Evolutionary conservation across 2,113 vertebrate genomes (phyloP), one percentile per base, ranked within the genome.

Genomic region (Polyodon spathula): DNA sequence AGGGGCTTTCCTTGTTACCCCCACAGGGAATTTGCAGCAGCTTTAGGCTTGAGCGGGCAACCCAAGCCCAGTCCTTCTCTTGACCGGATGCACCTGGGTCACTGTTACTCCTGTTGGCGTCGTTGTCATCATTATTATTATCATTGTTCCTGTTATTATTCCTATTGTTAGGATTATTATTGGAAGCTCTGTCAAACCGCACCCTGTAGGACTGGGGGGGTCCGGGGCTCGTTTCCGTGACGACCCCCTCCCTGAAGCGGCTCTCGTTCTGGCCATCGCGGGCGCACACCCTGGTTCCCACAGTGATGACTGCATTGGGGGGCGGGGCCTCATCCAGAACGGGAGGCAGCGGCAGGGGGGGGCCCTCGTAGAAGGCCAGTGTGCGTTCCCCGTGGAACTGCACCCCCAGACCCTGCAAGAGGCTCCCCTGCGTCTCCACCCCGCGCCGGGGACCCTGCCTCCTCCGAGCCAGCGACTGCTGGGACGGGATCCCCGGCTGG

Each of bases 171-270:
- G 27, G 27, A 27, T 27, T 27, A 27, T 27, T 27, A 27, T 46
- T 46, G 44, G 44, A 46, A 2, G 64, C 44, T 46, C 44, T 2
- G 12, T 62, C 38, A 0, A 81, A 72, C 40, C 65, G 78, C n/a
- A 94, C 89, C 64, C 88, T 88, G 76, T 93, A 94, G 40, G 89
- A 81, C 54, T 86, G 80, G 17, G 87, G 83, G 0, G 88, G 89
- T 64, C 91, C 90, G 46, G 84, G 76, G 50, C 91, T 81, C 41
- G 91, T 84, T 70, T 93, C 86, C 40, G 84, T 76, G 38, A 95
- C 80, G 11, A 88, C 77, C 2, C 92, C 91, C 37, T 91, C 89
- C 61, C 87, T 86, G 69, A 89, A 92, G 39, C 81, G 70, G 7
- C 74, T 81, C 17, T 88, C 83, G 41, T 71, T 63, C 0, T 86